phyloP scores from a whole-genome alignment of 2,113 vertebrate genomes.

The Calidris pugnax region DNA sequence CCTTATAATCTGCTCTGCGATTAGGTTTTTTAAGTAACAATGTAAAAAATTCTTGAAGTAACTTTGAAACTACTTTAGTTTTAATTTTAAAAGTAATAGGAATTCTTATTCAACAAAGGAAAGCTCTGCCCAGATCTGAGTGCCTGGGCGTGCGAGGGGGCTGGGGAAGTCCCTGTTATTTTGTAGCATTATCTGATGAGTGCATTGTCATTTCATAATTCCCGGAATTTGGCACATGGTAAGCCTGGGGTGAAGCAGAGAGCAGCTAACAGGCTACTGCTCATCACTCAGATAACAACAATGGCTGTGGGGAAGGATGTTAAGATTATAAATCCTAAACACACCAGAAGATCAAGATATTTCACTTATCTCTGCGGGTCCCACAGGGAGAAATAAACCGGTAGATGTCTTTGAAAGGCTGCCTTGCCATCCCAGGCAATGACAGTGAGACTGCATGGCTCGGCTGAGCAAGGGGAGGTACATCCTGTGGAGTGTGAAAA shows the following conservation, averaged over 20 bases:
- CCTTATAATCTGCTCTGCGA: neutral
- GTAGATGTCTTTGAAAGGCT: constrained; percentile 33
- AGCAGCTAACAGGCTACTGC: constrained; percentile 24
- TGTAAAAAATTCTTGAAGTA: neutral
- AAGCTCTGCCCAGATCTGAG: neutral
- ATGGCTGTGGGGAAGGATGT: constrained; percentile 44
- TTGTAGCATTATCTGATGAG: constrained; percentile 8
- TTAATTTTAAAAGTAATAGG: neutral
- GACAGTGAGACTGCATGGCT: neutral
- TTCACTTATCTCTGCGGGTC: constrained; percentile 33
- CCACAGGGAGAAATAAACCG: constrained; percentile 6
- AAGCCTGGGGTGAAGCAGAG: constrained; percentile 38
- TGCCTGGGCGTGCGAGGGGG: neutral
- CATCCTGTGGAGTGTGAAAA: constrained; percentile 63
- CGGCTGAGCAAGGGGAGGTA: neutral
- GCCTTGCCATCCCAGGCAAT: neutral
- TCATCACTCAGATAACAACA: constrained; percentile 21
- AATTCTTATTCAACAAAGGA: neutral
- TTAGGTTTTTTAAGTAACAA: neutral
- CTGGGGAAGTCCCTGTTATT: constrained; percentile 12
- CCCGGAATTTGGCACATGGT: constrained; percentile 29
- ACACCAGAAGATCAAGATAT: constrained; percentile 34
- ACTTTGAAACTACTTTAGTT: neutral
- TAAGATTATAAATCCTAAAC: constrained; percentile 48
- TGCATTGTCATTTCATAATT: constrained; percentile 58